These are phyloP conservation scores for Micropterix aruncella DNA, from an alignment of 2,888 invertebrate species.

Conservation along the genomic window DNA sequence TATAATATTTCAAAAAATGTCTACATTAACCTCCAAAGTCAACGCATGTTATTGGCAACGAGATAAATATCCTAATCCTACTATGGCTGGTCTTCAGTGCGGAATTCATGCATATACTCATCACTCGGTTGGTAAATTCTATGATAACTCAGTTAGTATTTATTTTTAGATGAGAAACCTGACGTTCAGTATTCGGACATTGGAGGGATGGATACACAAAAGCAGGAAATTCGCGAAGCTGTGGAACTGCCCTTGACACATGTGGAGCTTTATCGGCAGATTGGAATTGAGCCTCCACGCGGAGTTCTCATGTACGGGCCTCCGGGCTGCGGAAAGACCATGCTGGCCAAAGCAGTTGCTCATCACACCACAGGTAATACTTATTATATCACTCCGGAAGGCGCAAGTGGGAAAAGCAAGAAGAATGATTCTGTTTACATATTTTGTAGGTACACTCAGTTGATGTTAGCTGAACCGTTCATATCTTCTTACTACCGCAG, in stretches of 20 bases:
- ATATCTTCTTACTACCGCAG: too few relatives aligned
- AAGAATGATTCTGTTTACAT: too few relatives aligned
- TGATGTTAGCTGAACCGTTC: too few relatives aligned
- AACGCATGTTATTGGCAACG: neutral
- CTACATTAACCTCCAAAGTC: neutral
- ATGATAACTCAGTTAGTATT: too few relatives aligned
- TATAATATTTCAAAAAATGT: too few relatives aligned
- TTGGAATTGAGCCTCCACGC: slow-evolving; percentile 96
- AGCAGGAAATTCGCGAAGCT: slow-evolving; percentile 97
- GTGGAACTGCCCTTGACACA: slow-evolving; percentile 97
- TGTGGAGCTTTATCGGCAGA: slow-evolving; percentile 96
- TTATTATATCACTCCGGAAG: too few relatives aligned
- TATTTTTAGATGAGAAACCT: slow-evolving; percentile 77
- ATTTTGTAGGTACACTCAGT: too few relatives aligned
- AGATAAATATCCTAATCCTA: too few relatives aligned
- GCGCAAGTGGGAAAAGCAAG: too few relatives aligned
- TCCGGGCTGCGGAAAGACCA: slow-evolving; percentile 99
- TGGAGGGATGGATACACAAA: slow-evolving; percentile 99
- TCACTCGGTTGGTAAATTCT: neutral
- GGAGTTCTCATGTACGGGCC: slow-evolving; percentile 99
- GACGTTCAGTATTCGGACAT: slow-evolving; percentile 96
- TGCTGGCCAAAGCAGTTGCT: slow-evolving; percentile 98
- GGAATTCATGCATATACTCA: neutral
- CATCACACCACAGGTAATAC: slow-evolving; percentile 93
- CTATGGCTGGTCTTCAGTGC: too few relatives aligned